Base-by-base conservation (phyloP, 2,113 vertebrate genomes). In the Ammodytes dubius region DNA sequence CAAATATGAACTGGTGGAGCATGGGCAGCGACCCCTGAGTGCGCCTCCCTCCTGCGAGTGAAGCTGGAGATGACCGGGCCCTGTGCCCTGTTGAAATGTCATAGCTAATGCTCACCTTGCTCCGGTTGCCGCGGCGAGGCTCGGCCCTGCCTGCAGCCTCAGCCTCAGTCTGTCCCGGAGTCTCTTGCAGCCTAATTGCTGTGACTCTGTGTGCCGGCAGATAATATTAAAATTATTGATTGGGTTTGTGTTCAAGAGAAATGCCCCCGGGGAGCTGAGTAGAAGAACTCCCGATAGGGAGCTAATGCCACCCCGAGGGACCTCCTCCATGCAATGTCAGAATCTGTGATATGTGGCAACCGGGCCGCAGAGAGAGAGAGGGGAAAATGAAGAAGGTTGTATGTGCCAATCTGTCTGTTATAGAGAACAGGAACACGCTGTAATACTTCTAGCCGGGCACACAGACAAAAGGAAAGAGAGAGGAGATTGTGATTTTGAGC, bases 211-310 rank as follows among this genome's bases (percentile, higher is more conserved):
- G 83, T 84, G 80, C 74, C 80, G 63, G 72, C 54, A 82, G 82
- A 81, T 82, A 67, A 88, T 79, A 74, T 84, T 83, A 77, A 85
- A 85, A 87, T 88, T 89, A 91, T 91, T 91, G 90, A 93, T 92
- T 90, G 82, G 77, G 60, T 79, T 27, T 81, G 77, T 79, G 84
- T 88, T 84, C 59, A 60, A 65, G 89, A 71, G 52, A 88, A 88
- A 83, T 77, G 74, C 61, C 85, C 76, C 2, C 45, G 39, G 74
- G 93, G 87, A 70, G 76, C 83, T 84, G 63, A 88, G 78, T 64
- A 79, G 86, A 82, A 87, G 74, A 77, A 71, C 50, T 89, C 82
- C 86, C 82, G 52, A 77, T 54, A 70, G 90, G 89, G 74, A 88
- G 69, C 77, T 86, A 79, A 88, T 91, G 83, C 77, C 56, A 83